These are phyloP conservation scores for Peromyscus aztecus DNA, from an alignment of 2,797 vertebrate species.

Conservation along the genomic window DNA sequence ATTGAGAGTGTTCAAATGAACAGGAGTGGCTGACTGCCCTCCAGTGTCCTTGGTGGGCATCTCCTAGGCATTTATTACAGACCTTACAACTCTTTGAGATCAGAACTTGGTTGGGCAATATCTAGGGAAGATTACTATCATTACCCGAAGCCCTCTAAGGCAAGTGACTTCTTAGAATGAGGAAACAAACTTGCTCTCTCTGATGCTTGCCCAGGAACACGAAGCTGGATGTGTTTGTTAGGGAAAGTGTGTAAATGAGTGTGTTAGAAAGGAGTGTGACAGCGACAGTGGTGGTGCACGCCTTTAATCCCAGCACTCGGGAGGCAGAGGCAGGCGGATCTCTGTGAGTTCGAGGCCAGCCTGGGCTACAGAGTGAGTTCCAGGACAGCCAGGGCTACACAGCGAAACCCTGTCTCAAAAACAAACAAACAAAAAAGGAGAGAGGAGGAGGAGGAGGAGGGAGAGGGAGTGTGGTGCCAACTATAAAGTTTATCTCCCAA, in stretches of 20 bases:
- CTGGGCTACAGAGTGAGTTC: background rate
- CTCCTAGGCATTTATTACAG: background rate
- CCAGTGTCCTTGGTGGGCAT: background rate
- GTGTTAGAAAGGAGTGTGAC: background rate
- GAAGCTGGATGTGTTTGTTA: background rate
- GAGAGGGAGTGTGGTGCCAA: background rate
- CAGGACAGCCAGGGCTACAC: background rate
- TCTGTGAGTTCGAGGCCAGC: background rate
- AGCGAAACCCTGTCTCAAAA: background rate
- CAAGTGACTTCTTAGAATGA: conserved; percentile 23
- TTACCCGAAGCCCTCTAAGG: background rate
- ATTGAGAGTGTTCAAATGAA: conserved; percentile 33
- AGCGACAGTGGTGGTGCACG: background rate
- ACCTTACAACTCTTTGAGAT: background rate
- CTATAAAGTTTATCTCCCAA: conserved; percentile 34
- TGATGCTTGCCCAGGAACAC: conserved; percentile 31
- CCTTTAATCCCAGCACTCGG: background rate
- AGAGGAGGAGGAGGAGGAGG: no score
- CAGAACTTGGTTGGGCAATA: background rate
- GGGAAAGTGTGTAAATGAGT: background rate
- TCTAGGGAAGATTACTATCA: background rate
- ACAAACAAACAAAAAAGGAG: background rate
- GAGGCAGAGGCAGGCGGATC: background rate
- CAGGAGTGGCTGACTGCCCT: background rate
- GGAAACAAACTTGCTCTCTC: background rate